A percentile compares a stretch with the other conserved stretches of the same genome.
Evolutionary conservation across 2,113 vertebrate genomes (phyloP).

Genomic region (Nerophis lumbriciformis): DNA sequence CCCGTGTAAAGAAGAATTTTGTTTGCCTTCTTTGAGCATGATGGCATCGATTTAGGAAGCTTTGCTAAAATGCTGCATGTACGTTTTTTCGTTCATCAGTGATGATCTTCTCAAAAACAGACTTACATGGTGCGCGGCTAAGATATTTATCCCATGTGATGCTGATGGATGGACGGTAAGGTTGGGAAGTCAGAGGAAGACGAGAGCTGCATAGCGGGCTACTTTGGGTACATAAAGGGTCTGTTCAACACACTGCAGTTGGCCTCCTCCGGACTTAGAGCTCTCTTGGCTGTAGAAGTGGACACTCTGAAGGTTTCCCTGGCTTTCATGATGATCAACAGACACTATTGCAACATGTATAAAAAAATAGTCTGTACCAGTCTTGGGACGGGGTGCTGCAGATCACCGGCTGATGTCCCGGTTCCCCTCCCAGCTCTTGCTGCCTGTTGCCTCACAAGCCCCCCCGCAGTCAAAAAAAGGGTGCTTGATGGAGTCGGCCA

Average conservation of each 20-base stretch:
- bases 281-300: slow-evolving; percentile 31
- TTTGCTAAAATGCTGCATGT: slow-evolving; percentile 14
- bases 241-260: neutral
- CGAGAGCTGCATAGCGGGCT: slow-evolving; percentile 52
- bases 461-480: slow-evolving; percentile 78
- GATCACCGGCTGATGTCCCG: slow-evolving; percentile 97
- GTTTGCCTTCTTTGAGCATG: neutral
- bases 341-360: slow-evolving; percentile 9
- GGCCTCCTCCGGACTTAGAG: neutral
- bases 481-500: slow-evolving; percentile 84
- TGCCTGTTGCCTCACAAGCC: slow-evolving; percentile 63
- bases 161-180: slow-evolving; percentile 17
- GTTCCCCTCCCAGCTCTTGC: slow-evolving; percentile 90
- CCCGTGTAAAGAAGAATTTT: neutral
- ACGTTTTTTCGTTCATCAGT: no score
- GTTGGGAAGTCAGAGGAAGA: slow-evolving; percentile 52
- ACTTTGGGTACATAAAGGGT: slow-evolving; percentile 28
- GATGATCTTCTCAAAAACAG: slow-evolving; percentile 8
- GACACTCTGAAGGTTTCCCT: slow-evolving; percentile 35
- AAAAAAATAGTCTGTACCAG: slow-evolving; percentile 25
- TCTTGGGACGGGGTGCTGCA: slow-evolving; percentile 24
- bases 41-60: neutral
- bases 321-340: slow-evolving; percentile 35
- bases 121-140: slow-evolving; percentile 9
- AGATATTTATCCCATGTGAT: slow-evolving; percentile 26